phyloP scores from a whole-genome alignment of 2,797 vertebrate genomes.

The Pseudocheirus occidentalis region DNA sequence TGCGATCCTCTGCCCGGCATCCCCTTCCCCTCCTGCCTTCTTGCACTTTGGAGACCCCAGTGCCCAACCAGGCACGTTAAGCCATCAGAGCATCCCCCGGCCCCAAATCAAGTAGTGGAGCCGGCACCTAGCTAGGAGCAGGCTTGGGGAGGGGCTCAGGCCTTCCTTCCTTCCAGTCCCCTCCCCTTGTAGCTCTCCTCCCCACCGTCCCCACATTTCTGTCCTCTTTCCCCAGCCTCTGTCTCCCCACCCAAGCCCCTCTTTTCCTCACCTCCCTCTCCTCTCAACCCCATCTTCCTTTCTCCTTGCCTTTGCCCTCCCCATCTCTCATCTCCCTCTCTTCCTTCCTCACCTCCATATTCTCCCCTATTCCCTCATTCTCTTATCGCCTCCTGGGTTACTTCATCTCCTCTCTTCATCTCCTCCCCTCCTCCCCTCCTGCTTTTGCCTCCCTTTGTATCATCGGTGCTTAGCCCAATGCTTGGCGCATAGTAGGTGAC shows the following conservation, averaged over 20 bases:
- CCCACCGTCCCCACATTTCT: background rate
- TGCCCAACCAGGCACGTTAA: background rate
- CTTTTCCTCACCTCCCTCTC: no score
- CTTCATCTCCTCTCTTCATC: background rate
- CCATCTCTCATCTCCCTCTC: background rate
- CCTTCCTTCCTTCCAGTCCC: background rate
- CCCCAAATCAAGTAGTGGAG: background rate
- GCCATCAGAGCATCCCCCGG: background rate
- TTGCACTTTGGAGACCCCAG: conserved; percentile 56
- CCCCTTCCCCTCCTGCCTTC: conserved; percentile 17
- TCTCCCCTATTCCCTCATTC: no score
- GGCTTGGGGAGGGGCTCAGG: background rate
- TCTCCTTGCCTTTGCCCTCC: background rate
- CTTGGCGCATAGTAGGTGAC: background rate
- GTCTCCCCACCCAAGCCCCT: no score
- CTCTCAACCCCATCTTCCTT: background rate
- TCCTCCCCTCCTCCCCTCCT: no score
- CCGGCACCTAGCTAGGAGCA: background rate
- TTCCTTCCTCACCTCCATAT: background rate
- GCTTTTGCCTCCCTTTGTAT: background rate
- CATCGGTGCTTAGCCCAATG: background rate
- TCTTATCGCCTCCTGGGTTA: conserved; percentile 25
- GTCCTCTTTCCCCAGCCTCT: no score
- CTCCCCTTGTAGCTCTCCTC: background rate
- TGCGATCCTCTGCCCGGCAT: background rate